phyloP scores from a whole-genome alignment of 1,140 invertebrate species.

The Geopemphigus sp. region DNA sequence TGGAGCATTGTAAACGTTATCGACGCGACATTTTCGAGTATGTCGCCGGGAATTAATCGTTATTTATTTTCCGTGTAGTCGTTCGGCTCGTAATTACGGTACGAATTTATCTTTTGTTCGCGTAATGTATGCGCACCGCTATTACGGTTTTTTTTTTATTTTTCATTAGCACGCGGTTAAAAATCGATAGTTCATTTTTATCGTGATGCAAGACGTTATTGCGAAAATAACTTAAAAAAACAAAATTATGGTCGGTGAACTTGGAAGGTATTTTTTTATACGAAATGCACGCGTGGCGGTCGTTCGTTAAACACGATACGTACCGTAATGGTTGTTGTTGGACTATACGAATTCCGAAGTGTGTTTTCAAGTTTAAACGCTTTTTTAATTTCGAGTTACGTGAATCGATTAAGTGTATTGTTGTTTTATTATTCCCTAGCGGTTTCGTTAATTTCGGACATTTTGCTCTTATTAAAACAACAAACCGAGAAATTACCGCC shows the following conservation, averaged over 20 bases:
- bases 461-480: background rate
- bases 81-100: background rate
- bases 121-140: background rate
- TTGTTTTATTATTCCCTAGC: too few relatives aligned
- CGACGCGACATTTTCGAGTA: background rate
- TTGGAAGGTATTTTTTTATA: too few relatives aligned
- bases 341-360: too few relatives aligned
- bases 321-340: too few relatives aligned
- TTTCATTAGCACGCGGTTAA: constrained; percentile 6
- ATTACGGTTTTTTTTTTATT: constrained; percentile 15
- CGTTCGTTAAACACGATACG: too few relatives aligned
- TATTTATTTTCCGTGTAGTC: background rate
- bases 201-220: constrained; percentile 8
- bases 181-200: constrained; percentile 11
- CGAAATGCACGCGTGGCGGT: too few relatives aligned
- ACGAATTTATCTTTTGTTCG: background rate
- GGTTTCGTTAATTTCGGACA: too few relatives aligned
- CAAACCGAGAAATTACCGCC: too few relatives aligned
- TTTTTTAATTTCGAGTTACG: too few relatives aligned
- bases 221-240: background rate
- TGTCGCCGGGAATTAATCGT: background rate
- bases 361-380: too few relatives aligned
- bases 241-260: background rate
- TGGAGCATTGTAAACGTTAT: too few relatives aligned
- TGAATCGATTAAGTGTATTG: too few relatives aligned